Evolutionary conservation across 2,113 vertebrate genomes (phyloP).

Genomic region (Percopsis transmontana): DNA sequence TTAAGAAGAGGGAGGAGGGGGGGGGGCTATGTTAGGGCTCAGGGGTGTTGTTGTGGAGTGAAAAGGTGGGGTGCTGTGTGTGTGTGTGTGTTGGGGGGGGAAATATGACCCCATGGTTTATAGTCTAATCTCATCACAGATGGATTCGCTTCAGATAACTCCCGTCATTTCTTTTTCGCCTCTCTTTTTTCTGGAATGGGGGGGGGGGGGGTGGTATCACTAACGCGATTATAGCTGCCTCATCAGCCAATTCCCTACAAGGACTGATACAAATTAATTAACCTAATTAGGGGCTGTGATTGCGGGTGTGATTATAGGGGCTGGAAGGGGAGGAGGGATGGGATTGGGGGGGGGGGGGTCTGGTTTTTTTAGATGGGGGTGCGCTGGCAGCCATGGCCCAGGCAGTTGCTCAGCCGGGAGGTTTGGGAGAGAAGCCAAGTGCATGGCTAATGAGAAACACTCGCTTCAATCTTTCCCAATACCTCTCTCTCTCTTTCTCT

Average conservation of each 20-base stretch:
- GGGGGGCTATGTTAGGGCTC: conserved; percentile 21
- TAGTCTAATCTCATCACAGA: conserved; percentile 57
- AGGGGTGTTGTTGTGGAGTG: conserved; percentile 12
- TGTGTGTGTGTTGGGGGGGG: conserved; percentile 20
- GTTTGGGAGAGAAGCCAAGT: conserved; percentile 94
- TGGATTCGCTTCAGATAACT: conserved; percentile 47
- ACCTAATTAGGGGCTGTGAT: conserved; percentile 99
- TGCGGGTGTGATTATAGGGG: conserved; percentile 96
- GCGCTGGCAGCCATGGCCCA: conserved; percentile 93
- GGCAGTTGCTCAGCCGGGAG: conserved; percentile 93
- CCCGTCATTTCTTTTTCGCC: neutral
- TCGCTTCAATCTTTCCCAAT: conserved; percentile 20
- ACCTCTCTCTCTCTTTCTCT: conserved; percentile 30
- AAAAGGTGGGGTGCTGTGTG: conserved; percentile 38
- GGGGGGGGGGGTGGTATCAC: conserved; percentile 74
- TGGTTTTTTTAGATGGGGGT: conserved; percentile 76
- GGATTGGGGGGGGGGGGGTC: conserved; percentile 83
- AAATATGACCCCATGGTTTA: conserved; percentile 65
- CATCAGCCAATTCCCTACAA: conserved; percentile 99
- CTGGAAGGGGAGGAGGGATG: conserved; percentile 76
- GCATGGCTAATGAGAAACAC: conserved; percentile 88
- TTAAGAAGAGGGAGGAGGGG: conserved; percentile 35
- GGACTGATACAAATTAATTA: conserved; percentile 99
- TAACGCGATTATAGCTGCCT: conserved; percentile 94
- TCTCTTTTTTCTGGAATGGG: conserved; percentile 51